Conservation (phyloP, 2,113 vertebrate species). For the Genyomyrus donnyi region DNA sequence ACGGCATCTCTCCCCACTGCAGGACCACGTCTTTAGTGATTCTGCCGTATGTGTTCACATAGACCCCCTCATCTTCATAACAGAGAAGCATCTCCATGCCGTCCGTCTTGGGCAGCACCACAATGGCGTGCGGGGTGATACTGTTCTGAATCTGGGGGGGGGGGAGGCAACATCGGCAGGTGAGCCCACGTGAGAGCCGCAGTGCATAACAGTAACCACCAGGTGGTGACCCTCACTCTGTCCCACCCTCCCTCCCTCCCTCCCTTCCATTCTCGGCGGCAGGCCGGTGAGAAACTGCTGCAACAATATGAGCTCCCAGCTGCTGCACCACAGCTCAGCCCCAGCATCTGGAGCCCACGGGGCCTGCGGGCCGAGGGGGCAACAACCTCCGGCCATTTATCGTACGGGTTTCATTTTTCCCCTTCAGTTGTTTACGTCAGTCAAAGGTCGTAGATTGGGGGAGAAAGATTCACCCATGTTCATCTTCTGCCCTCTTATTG, state of each 20-base stretch:
- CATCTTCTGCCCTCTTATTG: background rate
- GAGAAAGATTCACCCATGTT: constrained; percentile 23
- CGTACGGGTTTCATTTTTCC: constrained; percentile 9
- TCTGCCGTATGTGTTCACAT: constrained; percentile 96
- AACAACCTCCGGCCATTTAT: constrained; percentile 21
- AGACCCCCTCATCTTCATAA: constrained; percentile 98
- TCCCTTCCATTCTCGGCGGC: constrained; percentile 6
- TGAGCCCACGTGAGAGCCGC: constrained; percentile 38
- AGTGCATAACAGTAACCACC: constrained; percentile 35
- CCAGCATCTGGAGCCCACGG: background rate
- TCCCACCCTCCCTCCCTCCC: background rate
- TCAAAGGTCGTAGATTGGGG: constrained; percentile 41
- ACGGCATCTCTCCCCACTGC: constrained; percentile 99
- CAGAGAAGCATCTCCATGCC: constrained; percentile 99
- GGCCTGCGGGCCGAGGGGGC: background rate
- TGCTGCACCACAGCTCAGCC: constrained; percentile 18
- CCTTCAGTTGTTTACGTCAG: constrained; percentile 24
- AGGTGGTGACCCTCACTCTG: constrained; percentile 24
- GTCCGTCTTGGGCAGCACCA: constrained; percentile 97
- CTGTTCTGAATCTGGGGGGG: constrained; percentile 91
- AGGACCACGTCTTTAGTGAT: constrained; percentile 99
- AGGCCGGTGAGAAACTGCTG: constrained; percentile 59
- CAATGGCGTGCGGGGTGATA: constrained; percentile 96
- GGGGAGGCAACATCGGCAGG: constrained; percentile 36
- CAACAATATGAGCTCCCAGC: constrained; percentile 56